Percentiles rank a stretch among this genome's conserved stretches.
phyloP scores from a whole-genome alignment of 2,113 vertebrate species.

The Chaenocephalus aceratus region DNA sequence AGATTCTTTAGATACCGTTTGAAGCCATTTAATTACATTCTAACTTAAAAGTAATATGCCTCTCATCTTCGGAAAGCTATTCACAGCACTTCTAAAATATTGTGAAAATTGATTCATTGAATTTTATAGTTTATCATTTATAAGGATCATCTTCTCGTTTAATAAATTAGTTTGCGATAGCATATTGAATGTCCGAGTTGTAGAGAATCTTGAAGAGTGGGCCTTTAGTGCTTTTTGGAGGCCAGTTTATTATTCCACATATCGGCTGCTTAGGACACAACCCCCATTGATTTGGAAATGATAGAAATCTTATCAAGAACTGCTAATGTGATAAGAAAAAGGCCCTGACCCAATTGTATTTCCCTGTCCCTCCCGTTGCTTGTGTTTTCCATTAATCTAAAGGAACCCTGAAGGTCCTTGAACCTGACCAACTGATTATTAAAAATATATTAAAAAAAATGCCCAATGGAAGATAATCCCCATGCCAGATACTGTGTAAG shows the following conservation, averaged over 20 bases:
- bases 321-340: not conserved
- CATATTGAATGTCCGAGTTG: not conserved
- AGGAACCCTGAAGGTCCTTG: not conserved
- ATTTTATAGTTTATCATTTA: no score
- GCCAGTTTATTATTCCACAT: not conserved
- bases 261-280: not conserved
- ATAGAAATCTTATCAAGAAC: not conserved
- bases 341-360: not conserved
- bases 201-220: not conserved
- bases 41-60: no score
- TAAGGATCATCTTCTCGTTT: no score
- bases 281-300: not conserved
- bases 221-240: not conserved
- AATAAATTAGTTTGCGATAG: not conserved
- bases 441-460: not conserved
- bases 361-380: not conserved
- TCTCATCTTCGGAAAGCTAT: no score
- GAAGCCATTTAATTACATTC: no score
- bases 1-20: no score
- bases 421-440: not conserved
- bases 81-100: no score
- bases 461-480: constrained; percentile 1
- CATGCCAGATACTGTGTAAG: not conserved
- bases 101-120: no score
- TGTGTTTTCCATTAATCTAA: not conserved